phyloP scores from a whole-genome alignment of 2,888 invertebrate species.

The Cephus spinipes region DNA sequence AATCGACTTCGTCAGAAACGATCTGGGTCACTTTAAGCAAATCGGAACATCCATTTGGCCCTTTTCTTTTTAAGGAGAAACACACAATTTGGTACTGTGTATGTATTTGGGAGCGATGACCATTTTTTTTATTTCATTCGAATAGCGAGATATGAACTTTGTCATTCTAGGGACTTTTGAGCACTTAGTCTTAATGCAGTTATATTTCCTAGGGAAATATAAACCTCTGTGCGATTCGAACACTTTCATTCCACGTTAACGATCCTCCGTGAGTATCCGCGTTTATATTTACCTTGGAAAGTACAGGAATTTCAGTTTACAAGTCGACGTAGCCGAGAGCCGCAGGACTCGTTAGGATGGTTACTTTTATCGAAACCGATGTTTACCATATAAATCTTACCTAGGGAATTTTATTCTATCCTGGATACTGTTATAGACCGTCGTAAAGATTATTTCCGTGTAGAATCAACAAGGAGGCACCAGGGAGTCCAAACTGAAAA shows the following conservation, averaged over 20 bases:
- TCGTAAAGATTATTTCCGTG: neutral
- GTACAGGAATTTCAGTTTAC: neutral
- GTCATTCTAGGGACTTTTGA: neutral
- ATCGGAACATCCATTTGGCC: slow-evolving; percentile 21
- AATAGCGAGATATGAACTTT: neutral
- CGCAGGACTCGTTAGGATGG: neutral
- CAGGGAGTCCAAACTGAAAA: neutral
- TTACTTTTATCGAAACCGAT: neutral
- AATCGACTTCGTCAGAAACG: slow-evolving; percentile 30
- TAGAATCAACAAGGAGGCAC: neutral
- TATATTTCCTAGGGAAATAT: neutral
- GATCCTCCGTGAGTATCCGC: neutral
- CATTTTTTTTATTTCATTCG: neutral
- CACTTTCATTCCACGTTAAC: neutral
- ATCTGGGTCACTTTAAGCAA: slow-evolving; percentile 41
- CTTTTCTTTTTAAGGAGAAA: neutral
- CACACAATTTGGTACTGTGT: no score
- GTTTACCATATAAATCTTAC: neutral
- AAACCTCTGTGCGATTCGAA: neutral
- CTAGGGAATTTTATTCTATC: neutral
- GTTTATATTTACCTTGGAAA: neutral
- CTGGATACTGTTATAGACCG: neutral
- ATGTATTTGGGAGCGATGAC: no score
- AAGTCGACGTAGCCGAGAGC: neutral
- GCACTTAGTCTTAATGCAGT: neutral